Conservation (phyloP, 2,797 vertebrate species). For the Euthynnus affinis region DNA sequence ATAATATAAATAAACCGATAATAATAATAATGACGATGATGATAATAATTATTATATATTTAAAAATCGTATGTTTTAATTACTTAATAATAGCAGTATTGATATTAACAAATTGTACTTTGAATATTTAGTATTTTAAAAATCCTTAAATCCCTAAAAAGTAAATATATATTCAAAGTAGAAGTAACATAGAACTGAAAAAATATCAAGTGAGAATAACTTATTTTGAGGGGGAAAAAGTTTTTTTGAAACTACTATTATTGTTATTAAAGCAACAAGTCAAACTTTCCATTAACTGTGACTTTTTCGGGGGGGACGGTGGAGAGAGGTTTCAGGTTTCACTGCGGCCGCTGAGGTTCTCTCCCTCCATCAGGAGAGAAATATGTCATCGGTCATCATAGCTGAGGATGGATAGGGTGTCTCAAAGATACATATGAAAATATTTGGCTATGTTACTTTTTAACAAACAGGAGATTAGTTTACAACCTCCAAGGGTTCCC, state of each 20-base stretch:
- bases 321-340: slow-evolving; percentile 66
- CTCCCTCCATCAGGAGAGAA: slow-evolving; percentile 55
- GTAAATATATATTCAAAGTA: neutral
- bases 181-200: neutral
- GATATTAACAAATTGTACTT: neutral
- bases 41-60: neutral
- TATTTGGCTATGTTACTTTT: slow-evolving; percentile 64
- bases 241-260: slow-evolving; percentile 16
- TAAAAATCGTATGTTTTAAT: no score
- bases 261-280: slow-evolving; percentile 53
- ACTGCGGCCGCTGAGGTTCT: slow-evolving; percentile 37
- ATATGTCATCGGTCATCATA: slow-evolving; percentile 76
- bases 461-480: slow-evolving; percentile 65
- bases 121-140: neutral
- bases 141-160: no score
- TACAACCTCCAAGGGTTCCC: slow-evolving; percentile 48
- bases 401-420: slow-evolving; percentile 68
- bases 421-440: slow-evolving; percentile 69
- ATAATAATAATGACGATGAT: slow-evolving; percentile 1
- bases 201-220: neutral
- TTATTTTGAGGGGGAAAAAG: neutral
- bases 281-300: slow-evolving; percentile 23
- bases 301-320: slow-evolving; percentile 9
- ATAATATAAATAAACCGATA: neutral
- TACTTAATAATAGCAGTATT: neutral